phyloP scores from a whole-genome alignment of 2,888 invertebrate species.

The Thelaira solivaga region DNA sequence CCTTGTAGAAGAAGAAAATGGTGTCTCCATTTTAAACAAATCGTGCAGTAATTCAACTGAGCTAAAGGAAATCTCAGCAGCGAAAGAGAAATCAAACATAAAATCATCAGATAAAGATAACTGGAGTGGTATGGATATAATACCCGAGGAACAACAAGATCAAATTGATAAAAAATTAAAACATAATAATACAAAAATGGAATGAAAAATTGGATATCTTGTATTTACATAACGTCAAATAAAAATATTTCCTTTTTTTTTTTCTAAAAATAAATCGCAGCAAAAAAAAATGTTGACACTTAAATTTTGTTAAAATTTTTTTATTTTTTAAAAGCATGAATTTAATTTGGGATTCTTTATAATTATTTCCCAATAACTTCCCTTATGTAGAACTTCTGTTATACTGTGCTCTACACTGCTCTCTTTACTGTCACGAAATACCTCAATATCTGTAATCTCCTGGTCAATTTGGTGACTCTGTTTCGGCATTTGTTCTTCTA shows the following conservation, averaged over 20 bases:
- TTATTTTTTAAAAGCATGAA: conserved; percentile 21
- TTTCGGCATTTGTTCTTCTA: conserved; percentile 15
- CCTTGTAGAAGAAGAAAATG: conserved; percentile 57
- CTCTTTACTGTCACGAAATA: conserved; percentile 46
- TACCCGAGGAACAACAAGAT: conserved; percentile 41
- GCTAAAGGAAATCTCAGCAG: conserved; percentile 21
- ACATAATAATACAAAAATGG: background rate
- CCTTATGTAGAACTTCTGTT: conserved; percentile 34
- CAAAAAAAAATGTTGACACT: too few relatives aligned
- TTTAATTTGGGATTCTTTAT: conserved; percentile 42
- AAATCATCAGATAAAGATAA: conserved; percentile 4
- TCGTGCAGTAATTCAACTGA: conserved; percentile 43
- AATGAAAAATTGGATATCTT: too few relatives aligned
- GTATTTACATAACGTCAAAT: too few relatives aligned
- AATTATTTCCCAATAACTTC: conserved; percentile 38
- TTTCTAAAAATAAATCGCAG: background rate
- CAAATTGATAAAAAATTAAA: conserved; percentile 4
- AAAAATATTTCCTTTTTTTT: too few relatives aligned
- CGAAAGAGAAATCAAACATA: background rate
- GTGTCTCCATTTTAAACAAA: conserved; percentile 3
- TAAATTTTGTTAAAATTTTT: background rate
- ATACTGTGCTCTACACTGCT: conserved; percentile 33
- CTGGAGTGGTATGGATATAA: conserved; percentile 39
- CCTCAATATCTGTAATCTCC: conserved; percentile 23
- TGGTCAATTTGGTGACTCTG: background rate